These are phyloP conservation scores for Eilema caniola DNA, from an alignment of 2,888 invertebrate genomes.

Conservation along the genomic window DNA sequence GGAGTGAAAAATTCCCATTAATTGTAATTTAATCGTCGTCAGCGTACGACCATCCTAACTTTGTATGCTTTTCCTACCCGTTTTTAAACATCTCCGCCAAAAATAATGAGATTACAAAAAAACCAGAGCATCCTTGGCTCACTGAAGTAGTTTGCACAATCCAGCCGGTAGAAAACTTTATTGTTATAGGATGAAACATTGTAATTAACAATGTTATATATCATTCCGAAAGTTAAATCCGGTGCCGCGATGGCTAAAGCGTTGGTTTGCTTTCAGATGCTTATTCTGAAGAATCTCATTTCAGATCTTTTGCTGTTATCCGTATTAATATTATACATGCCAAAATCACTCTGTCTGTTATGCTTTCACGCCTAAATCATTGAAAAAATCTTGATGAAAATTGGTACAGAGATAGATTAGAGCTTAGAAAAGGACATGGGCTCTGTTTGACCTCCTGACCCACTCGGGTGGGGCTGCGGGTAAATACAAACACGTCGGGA, in stretches of 20 bases:
- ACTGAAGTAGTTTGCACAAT: constrained; percentile 24
- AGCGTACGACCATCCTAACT: constrained; percentile 48
- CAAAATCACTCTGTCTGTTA: too few relatives aligned
- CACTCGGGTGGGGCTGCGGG: too few relatives aligned
- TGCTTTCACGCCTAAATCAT: too few relatives aligned
- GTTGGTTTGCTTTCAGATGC: background rate
- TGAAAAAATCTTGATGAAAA: too few relatives aligned
- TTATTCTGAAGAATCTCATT: background rate
- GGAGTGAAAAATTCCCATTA: background rate
- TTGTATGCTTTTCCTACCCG: constrained; percentile 47
- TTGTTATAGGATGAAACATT: constrained; percentile 10
- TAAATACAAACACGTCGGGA: too few relatives aligned
- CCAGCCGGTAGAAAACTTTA: constrained; percentile 21
- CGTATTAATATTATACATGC: background rate
- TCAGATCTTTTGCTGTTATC: background rate
- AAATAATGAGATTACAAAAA: constrained; percentile 24
- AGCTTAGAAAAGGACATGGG: too few relatives aligned
- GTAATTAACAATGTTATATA: constrained; percentile 4
- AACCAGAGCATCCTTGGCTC: constrained; percentile 39
- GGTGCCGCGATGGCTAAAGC: background rate
- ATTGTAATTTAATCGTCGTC: background rate
- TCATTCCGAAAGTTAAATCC: background rate
- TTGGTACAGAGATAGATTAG: too few relatives aligned
- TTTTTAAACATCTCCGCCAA: constrained; percentile 26
- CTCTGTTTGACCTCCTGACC: too few relatives aligned